These are phyloP conservation scores for Trichonephila clavata DNA, from an alignment of 1,140 invertebrate genomes.

Conservation along the genomic window DNA sequence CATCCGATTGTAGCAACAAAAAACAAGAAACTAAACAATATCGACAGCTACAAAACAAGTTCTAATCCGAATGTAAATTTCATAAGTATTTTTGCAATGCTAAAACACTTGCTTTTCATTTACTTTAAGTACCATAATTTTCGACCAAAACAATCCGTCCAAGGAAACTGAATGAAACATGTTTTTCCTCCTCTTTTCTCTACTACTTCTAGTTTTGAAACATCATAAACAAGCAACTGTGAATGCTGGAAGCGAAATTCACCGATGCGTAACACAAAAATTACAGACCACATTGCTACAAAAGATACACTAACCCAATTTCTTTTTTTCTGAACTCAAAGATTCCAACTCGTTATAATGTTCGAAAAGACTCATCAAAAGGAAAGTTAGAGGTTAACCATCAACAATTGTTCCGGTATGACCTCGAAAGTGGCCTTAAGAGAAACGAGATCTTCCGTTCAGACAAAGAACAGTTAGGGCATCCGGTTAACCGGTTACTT, in stretches of 20 bases:
- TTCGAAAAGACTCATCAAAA: constrained; percentile 7
- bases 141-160: not conserved
- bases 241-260: not conserved
- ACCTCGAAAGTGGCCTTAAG: constrained; percentile 35
- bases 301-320: constrained; percentile 69
- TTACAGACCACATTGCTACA: not conserved
- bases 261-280: constrained; percentile 41
- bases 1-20: too few species aligned
- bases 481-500: constrained; percentile 27
- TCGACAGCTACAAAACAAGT: too few species aligned
- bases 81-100: not conserved
- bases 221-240: constrained; percentile 34
- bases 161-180: not conserved
- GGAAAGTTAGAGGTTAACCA: constrained; percentile 57
- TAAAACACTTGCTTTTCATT: not conserved
- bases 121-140: not conserved
- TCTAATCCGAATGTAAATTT: not conserved
- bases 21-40: too few species aligned
- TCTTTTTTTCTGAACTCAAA: constrained; percentile 10
- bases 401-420: constrained; percentile 38
- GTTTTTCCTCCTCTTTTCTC: not conserved
- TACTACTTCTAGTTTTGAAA: constrained; percentile 27
- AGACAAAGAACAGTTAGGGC: constrained; percentile 8
- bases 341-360: constrained; percentile 12
- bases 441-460: constrained; percentile 24